Evolutionary conservation across 2,888 invertebrate genomes (phyloP), one percentile per base, ranked within the genome.

Genomic region (Ischnus inquisitorius): DNA sequence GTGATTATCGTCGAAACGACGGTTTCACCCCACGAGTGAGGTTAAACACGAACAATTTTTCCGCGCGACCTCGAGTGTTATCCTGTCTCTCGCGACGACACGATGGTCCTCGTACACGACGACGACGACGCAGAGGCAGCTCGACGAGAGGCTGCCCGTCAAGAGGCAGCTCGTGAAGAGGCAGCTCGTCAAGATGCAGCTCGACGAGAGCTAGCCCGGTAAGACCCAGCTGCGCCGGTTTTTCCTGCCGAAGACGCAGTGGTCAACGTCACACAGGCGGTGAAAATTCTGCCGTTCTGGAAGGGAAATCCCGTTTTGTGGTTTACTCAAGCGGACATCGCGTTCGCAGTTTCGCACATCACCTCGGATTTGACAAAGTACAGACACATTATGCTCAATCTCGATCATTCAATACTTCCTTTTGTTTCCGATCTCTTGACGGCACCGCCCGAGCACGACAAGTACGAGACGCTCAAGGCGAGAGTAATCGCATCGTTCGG

Each of bases 241-340:
- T 12, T 3, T 8, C 0, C 25, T 25, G 28, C 8, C 22, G 22
- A 25, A 28, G 57, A 2, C 8, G 5, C 54, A 54, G 22, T 8
- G 0, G 28, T 57, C 3, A 57, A 57, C 3, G 57, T 3, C 6
- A 3, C 57, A 4, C 25, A 28, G 0, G 10, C 25, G 5, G 57
- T 76, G 4, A 85, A 78, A 71, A 48, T 87, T 14, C 83, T 85
- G 19, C 82, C 82, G 0, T 84, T 85, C 54, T 87, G 85, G 87
- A 79, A 74, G 19, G 62, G 71, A 19, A 78, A 85, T 4, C 65
- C 82, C 1, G 62, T 57, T 10, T 54, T 87, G 1, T 88, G 86
- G 85, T 85, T 87, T 25, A 22, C 10, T 6, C 81, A 85, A 25
- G 46, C 86, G 8, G 86, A 87, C 46, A 67, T 86, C 0, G 62